Conservation (phyloP, 2,113 vertebrate species). For the Noturus placidus region DNA sequence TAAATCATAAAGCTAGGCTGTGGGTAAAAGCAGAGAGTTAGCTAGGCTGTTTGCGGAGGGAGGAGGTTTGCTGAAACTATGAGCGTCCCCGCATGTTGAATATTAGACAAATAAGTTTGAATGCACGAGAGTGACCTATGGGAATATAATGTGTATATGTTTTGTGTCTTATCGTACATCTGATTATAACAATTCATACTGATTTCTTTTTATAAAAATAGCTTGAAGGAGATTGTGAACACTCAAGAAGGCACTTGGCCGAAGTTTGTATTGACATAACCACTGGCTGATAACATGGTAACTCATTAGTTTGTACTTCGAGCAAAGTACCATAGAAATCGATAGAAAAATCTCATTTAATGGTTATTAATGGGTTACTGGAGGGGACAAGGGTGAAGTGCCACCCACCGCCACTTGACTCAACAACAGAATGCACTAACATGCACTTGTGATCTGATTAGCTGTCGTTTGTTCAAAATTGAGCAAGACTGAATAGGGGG, state of each 20-base stretch:
- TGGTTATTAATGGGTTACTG: conserved; percentile 49
- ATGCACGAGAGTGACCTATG: conserved; percentile 8
- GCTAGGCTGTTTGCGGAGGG: conserved; percentile 49
- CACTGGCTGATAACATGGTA: conserved; percentile 48
- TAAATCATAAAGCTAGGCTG: conserved; percentile 36
- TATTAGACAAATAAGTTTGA: conserved; percentile 28
- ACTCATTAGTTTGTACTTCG: conserved; percentile 52
- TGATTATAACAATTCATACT: conserved; percentile 27
- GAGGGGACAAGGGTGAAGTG: conserved; percentile 20
- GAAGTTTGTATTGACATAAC: conserved; percentile 45
- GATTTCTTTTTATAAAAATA: conserved; percentile 1
- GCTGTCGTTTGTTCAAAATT: background rate
- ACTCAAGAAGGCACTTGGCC: conserved; percentile 27
- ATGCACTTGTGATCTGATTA: background rate
- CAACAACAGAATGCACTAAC: background rate
- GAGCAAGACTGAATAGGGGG: conserved; percentile 19
- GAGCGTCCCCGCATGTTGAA: conserved; percentile 3
- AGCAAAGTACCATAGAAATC: conserved; percentile 44
- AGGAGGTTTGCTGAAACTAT: conserved; percentile 29
- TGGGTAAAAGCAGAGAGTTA: background rate
- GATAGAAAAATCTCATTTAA: conserved; percentile 33
- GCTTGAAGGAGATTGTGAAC: conserved; percentile 2
- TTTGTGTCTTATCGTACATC: conserved; percentile 18
- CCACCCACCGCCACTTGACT: conserved; percentile 19
- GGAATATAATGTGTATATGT: conserved; percentile 14